These are phyloP conservation scores for Amblyopsis rosae DNA, from an alignment of 2,113 vertebrate genomes.

Conservation along the genomic window DNA sequence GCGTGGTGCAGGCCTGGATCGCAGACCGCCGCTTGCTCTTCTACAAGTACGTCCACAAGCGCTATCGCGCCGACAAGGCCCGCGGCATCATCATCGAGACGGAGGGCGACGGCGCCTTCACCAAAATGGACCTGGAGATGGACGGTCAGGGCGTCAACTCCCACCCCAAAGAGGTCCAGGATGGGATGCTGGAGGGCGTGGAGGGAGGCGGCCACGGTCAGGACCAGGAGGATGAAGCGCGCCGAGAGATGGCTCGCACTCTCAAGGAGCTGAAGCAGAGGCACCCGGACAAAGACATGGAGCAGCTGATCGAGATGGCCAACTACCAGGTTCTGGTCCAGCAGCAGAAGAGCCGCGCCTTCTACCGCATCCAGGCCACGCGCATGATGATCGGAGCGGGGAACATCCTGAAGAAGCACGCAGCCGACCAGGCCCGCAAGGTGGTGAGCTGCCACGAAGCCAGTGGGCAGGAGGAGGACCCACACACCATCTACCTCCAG, in stretches of 20 bases:
- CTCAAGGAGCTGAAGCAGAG: slow-evolving; percentile 83
- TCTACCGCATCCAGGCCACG: slow-evolving; percentile 86
- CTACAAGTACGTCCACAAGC: slow-evolving; percentile 84
- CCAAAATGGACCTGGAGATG: slow-evolving; percentile 83
- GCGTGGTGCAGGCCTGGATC: slow-evolving; percentile 84
- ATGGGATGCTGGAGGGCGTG: slow-evolving; percentile 75
- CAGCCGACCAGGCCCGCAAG: slow-evolving; percentile 83
- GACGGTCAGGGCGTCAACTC: slow-evolving; percentile 78
- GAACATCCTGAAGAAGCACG: slow-evolving; percentile 85
- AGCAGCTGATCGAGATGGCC: slow-evolving; percentile 85
- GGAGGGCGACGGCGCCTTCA: slow-evolving; percentile 78
- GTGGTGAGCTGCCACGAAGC: slow-evolving; percentile 81
- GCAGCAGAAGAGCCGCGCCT: slow-evolving; percentile 85
- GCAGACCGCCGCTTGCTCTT: slow-evolving; percentile 83
- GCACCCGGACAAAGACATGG: slow-evolving; percentile 84
- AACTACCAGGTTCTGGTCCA: slow-evolving; percentile 84
- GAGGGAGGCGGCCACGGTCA: slow-evolving; percentile 66
- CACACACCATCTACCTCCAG: slow-evolving; percentile 79
- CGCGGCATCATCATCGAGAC: slow-evolving; percentile 83
- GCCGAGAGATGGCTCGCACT: slow-evolving; percentile 81
- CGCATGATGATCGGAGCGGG: slow-evolving; percentile 87
- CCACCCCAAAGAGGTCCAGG: slow-evolving; percentile 75
- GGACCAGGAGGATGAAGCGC: slow-evolving; percentile 78
- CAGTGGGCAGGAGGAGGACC: slow-evolving; percentile 79
- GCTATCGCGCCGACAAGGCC: slow-evolving; percentile 80